Base-by-base conservation (phyloP, 1,140 invertebrate species). In the Drosophila triauraria region DNA sequence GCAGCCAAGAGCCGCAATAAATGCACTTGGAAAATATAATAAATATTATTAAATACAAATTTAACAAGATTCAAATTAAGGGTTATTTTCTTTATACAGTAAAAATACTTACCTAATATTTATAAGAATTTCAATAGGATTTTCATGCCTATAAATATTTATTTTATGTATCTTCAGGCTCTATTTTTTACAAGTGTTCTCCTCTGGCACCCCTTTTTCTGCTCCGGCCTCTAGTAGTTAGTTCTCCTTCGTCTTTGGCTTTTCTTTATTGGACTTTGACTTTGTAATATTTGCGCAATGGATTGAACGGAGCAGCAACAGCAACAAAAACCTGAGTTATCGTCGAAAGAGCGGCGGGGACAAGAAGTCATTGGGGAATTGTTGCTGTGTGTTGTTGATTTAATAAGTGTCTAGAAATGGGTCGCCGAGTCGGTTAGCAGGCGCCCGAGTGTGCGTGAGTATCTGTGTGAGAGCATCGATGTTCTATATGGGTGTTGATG, bases 271-370 rank as follows among this genome's bases (percentile, higher is more conserved):
- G 76, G 70, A 83, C 76, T 80, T 80, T 84, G 80, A 79, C 69
- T 79, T 70, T 75, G 50, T 72, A 80, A 82, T 75, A 83, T 82
- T 82, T 82, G 63, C 65, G 78, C 70, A 78, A 81, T 77, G 78
- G 61, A 53, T 80, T 53, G 61, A 75, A 58, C 62, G 58, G 63
- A 58, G 44, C 48, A 56, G 58, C 51, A 80, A 27, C 27, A 42
- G 35, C 58, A 48, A 54, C 23, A 56, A 50, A 70, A 59, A 70
- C 69, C 63, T 74, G 56, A 57, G 40, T 67, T 79, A 63, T 78
- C 50, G 75, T 56, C 38, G 20, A 71, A 50, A 44, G 60, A 65
- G 67, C 20, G 64, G 67, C 20, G 64, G 46, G 46, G 44, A 43
- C 30, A 53, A 69, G 47, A 68, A 60, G 54, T 68, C 72, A 60